phyloP scores from a whole-genome alignment of 2,797 vertebrate genomes.

The Sitta carolinensis region DNA sequence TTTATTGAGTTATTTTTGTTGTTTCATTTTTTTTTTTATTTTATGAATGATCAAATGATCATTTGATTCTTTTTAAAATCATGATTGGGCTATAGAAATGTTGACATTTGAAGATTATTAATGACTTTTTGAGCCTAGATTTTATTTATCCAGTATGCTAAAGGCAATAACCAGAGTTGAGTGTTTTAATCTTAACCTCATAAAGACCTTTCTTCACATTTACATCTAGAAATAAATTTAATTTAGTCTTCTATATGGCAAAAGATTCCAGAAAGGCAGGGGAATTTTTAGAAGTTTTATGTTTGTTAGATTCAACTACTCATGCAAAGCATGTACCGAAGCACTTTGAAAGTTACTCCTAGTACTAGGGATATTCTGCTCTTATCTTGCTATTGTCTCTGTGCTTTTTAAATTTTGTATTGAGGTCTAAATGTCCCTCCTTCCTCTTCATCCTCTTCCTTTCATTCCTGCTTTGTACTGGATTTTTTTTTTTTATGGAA shows the following conservation, averaged over 20 bases:
- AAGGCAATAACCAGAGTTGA: background rate
- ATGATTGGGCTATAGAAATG: background rate
- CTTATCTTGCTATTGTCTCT: background rate
- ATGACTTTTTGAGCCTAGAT: background rate
- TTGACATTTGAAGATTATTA: background rate
- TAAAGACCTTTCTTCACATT: background rate
- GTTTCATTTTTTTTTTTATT: background rate
- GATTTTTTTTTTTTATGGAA: background rate
- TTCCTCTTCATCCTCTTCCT: background rate
- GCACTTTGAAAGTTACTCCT: background rate
- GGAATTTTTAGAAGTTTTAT: background rate
- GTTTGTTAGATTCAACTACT: background rate
- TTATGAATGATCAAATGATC: background rate
- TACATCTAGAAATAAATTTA: background rate
- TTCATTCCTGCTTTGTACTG: rapidly evolving
- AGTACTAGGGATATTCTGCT: background rate
- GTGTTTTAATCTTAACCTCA: background rate
- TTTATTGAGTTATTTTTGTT: background rate
- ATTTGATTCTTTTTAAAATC: background rate
- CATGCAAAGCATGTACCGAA: background rate
- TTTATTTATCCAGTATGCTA: background rate
- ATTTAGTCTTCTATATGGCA: background rate
- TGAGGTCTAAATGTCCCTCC: background rate
- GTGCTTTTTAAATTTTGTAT: background rate
- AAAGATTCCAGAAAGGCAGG: background rate